phyloP scores from a whole-genome alignment of 2,113 vertebrate species.

The Thermophis baileyi region DNA sequence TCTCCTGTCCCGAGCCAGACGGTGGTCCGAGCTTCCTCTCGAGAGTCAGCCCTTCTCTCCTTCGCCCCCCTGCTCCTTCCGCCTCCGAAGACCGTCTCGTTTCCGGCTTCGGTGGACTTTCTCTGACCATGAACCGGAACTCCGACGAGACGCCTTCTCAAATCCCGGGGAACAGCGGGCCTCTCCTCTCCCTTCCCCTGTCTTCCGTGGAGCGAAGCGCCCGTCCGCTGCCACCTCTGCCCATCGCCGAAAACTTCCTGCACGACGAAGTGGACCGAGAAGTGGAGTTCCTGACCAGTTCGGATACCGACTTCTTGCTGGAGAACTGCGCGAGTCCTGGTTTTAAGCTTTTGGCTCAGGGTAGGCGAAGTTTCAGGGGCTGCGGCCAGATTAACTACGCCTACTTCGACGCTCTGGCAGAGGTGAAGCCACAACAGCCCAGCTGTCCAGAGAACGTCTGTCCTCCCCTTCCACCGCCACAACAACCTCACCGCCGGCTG shows the following conservation, averaged over 20 bases:
- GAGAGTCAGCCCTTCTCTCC: conserved; percentile 70
- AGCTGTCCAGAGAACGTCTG: conserved; percentile 3
- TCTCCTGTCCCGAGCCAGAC: conserved; percentile 43
- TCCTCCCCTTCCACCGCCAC: conserved; percentile 61
- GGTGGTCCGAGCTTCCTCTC: conserved; percentile 64
- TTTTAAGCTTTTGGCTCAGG: conserved; percentile 70
- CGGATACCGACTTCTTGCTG: conserved; percentile 84
- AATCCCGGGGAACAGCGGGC: conserved; percentile 67
- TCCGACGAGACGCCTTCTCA: conserved; percentile 74
- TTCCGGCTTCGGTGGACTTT: conserved; percentile 78
- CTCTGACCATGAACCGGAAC: conserved; percentile 57
- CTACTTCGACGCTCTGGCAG: conserved; percentile 77
- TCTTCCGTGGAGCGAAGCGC: conserved; percentile 69
- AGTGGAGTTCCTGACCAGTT: conserved; percentile 88
- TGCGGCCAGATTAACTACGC: conserved; percentile 88
- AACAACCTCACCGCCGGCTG: conserved; percentile 81
- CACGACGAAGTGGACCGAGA: conserved; percentile 84
- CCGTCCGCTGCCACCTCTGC: conserved; percentile 89
- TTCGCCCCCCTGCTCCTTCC: conserved; percentile 51
- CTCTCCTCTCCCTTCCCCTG: conserved; percentile 12
- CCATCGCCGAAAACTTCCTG: conserved; percentile 66
- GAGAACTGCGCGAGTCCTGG: conserved; percentile 66
- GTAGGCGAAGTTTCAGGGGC: conserved; percentile 77
- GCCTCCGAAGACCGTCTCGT: conserved; percentile 69
- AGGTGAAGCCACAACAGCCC: conserved; percentile 56